Evolutionary conservation across 2,888 invertebrate genomes (phyloP), one percentile per base, ranked within the genome.

Genomic region (Oscheius sp.): DNA sequence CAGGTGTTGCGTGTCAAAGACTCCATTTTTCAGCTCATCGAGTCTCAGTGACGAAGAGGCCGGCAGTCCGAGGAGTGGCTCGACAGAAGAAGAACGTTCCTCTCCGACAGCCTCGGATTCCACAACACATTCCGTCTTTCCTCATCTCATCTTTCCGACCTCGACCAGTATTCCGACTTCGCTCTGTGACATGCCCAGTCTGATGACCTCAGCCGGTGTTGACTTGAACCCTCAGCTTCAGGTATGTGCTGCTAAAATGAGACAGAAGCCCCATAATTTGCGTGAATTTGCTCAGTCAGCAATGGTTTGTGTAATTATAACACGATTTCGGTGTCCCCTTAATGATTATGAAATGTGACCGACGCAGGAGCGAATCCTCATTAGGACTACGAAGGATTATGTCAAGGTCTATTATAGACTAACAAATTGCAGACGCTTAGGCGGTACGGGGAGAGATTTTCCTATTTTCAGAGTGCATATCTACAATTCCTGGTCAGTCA

Each of bases 31-130:
- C 74, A 74, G 74, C 29, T 74, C 74, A 21, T 80, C 80, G 4
- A 60, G 74, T 42, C 50, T 66, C 3, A 77, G 76, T 47, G 80
- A 80, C n/a, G 78, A 80, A 21, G 78, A 70, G 35, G 37, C 59
- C 21, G 66, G 66, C n/a, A 60, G 62, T 50, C 58, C 66, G 7
- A 37, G 77, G 59, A 76, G 76, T 35, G 78, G 72, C 2, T 77
- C 78, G 32, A 77, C 70, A 55, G 80, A 80, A 55, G 80, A 80
- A n/a, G 77, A 79, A n/a, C 74, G 70, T 21, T 32, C 59, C 50
- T 59, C 59, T 29, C 70, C 70, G 42, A 50, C 60, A 13, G 58
- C 59, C 13, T 70, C 75, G 1, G 70, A 70, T 47, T 57, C 71
- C 51, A 48, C 70, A 7, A 37, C 51, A 37, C 32, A 59, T 35